A percentile compares a stretch with the other conserved stretches of the same genome.
Conservation (phyloP, 30 jellyfish, hydroid and myxozoan species). For the Euphysa ruthae region DNA sequence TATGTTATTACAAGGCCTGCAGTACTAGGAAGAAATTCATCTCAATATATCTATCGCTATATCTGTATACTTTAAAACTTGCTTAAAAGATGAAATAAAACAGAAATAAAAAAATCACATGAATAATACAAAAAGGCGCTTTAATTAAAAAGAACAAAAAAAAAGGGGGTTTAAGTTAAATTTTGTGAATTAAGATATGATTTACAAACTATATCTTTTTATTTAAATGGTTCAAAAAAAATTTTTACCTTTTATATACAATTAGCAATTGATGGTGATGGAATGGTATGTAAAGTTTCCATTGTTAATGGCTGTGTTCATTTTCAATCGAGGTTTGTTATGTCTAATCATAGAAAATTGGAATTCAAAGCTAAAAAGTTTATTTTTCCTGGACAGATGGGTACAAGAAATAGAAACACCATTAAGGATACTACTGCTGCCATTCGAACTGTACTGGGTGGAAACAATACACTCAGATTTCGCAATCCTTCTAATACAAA, state of each 20-base stretch:
- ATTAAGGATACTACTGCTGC: conserved; percentile 59
- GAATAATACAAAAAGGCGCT: no score
- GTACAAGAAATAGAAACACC: conserved; percentile 50
- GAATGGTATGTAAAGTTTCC: conserved; percentile 80
- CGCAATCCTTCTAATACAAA: conserved; percentile 96
- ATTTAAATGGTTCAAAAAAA: no score
- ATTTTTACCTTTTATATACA: not conserved
- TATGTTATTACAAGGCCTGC: no score
- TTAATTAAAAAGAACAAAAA: no score
- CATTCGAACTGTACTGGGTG: conserved; percentile 51
- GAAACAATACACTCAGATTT: conserved; percentile 28
- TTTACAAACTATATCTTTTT: no score
- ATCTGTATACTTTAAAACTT: no score
- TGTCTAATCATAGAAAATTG: conserved; percentile 48
- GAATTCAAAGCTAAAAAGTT: conserved; percentile 54
- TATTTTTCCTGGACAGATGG: conserved; percentile 93
- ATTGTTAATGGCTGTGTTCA: conserved; percentile 73
- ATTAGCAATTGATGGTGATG: conserved; percentile 98
- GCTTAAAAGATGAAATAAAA: no score
- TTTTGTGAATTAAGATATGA: no score
- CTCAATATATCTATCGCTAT: no score
- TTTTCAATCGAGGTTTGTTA: conserved; percentile 79
- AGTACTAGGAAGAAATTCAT: no score
- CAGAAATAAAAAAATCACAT: no score
- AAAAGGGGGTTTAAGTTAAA: no score